Evolutionary conservation across 1,140 invertebrate genomes (phyloP).

Genomic region (Conopomorpha cramerella): DNA sequence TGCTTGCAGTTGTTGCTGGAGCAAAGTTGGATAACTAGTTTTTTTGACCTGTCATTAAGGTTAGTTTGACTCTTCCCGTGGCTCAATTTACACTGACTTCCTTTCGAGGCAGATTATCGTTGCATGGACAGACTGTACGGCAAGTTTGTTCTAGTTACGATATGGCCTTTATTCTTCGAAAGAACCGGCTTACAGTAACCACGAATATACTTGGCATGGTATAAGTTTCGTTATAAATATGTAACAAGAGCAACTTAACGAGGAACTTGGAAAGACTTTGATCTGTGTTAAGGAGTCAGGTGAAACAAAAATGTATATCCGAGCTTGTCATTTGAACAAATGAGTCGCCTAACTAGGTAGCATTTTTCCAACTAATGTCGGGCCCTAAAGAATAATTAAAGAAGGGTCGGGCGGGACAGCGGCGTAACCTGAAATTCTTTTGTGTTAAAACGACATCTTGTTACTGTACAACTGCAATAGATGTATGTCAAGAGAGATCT

Average conservation of each 20-base stretch:
- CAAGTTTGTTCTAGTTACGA: no score
- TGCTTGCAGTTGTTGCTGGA: no score
- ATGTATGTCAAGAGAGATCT: no score
- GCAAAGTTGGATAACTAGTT: no score
- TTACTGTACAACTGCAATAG: no score
- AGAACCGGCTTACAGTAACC: neutral
- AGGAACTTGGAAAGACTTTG: neutral
- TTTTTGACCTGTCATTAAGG: no score
- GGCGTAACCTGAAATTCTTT: slow-evolving; percentile 17
- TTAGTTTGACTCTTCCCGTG: no score
- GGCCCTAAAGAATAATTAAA: slow-evolving; percentile 19
- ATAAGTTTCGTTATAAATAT: neutral
- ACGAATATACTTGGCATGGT: neutral
- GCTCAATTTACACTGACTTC: no score
- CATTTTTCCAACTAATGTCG: slow-evolving; percentile 12
- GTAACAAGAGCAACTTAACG: neutral
- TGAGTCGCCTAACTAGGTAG: slow-evolving; percentile 5
- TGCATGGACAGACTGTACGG: no score
- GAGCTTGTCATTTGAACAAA: slow-evolving; percentile 10
- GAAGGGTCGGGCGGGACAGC: slow-evolving; percentile 15
- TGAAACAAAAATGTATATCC: no score
- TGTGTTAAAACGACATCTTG: no score
- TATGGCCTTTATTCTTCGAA: neutral
- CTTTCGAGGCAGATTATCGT: no score
- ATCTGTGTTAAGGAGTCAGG: neutral